These are phyloP conservation scores for Timandra comae DNA, from an alignment of 2,888 invertebrate species.

Conservation along the genomic window DNA sequence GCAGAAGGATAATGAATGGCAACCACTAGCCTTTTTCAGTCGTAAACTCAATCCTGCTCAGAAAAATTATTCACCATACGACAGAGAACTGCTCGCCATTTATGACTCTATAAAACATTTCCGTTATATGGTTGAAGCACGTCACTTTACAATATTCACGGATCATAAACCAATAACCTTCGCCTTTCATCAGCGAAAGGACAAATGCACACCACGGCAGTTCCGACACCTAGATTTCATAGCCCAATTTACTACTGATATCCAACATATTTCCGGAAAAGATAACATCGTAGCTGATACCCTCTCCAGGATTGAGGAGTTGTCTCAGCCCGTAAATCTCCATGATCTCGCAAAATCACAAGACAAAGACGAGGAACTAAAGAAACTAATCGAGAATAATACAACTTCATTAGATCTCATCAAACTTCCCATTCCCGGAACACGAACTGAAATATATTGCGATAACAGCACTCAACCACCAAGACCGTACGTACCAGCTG, in stretches of 20 bases:
- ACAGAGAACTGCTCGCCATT: conserved; percentile 11
- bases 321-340: conserved; percentile 9
- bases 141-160: conserved; percentile 5
- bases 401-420: conserved; percentile 1
- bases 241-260: conserved; percentile 10
- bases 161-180: conserved; percentile 11
- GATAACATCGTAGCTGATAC: conserved; percentile 41
- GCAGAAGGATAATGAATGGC: conserved; percentile 5
- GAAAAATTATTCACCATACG: conserved; percentile 7
- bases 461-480: conserved; percentile 2
- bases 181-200: conserved; percentile 3
- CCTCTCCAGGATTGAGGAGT: conserved; percentile 28
- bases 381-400: conserved; percentile 12
- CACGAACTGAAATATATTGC: conserved; percentile 1
- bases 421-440: conserved; percentile 1
- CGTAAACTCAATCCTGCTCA: no score
- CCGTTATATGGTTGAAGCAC: conserved; percentile 9
- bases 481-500: conserved; percentile 13
- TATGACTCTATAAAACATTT: conserved; percentile 9
- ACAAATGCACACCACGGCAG: conserved; percentile 8
- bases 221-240: conserved; percentile 9
- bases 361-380: no score
- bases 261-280: conserved; percentile 7
- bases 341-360: conserved; percentile 12
- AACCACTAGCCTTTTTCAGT: conserved; percentile 10